These are phyloP conservation scores for Dicroscelio sp. DNA, from an alignment of 2,888 invertebrate genomes.

Conservation along the genomic window DNA sequence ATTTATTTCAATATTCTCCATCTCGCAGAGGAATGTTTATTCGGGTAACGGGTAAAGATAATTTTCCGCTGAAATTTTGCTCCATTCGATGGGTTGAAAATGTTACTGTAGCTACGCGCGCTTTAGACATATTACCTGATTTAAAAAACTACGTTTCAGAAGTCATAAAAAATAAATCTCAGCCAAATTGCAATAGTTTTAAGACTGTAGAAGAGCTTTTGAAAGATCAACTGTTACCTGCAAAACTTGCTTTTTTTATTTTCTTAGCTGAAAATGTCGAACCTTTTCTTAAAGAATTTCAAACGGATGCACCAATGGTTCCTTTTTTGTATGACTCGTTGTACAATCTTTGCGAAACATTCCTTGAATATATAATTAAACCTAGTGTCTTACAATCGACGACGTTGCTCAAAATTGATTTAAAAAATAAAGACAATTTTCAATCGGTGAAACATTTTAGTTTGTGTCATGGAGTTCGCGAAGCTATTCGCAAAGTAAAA, in stretches of 20 bases:
- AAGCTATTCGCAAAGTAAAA: conserved; percentile 31
- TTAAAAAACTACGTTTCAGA: conserved; percentile 61
- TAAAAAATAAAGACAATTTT: conserved; percentile 43
- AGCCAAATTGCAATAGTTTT: conserved; percentile 66
- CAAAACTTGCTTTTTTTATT: conserved; percentile 78
- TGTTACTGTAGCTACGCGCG: background rate
- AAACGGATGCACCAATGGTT: conserved; percentile 75
- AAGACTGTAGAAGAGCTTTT: conserved; percentile 36
- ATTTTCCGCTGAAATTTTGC: conserved; percentile 1
- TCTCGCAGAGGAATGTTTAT: background rate
- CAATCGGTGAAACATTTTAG: background rate
- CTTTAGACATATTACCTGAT: background rate
- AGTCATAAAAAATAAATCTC: background rate
- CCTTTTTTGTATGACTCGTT: conserved; percentile 69
- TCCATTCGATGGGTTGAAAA: background rate
- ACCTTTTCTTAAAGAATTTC: conserved; percentile 78
- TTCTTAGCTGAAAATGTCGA: conserved; percentile 71
- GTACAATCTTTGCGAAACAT: conserved; percentile 18
- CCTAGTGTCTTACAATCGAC: background rate
- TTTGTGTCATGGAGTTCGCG: conserved; percentile 23
- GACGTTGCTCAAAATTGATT: conserved; percentile 17
- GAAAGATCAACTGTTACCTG: conserved; percentile 64
- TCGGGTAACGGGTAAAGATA: background rate
- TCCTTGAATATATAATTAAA: conserved; percentile 2
- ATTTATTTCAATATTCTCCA: conserved; percentile 13